These are phyloP conservation scores for Helostoma temminkii DNA, from an alignment of 2,797 vertebrate genomes.

Conservation along the genomic window DNA sequence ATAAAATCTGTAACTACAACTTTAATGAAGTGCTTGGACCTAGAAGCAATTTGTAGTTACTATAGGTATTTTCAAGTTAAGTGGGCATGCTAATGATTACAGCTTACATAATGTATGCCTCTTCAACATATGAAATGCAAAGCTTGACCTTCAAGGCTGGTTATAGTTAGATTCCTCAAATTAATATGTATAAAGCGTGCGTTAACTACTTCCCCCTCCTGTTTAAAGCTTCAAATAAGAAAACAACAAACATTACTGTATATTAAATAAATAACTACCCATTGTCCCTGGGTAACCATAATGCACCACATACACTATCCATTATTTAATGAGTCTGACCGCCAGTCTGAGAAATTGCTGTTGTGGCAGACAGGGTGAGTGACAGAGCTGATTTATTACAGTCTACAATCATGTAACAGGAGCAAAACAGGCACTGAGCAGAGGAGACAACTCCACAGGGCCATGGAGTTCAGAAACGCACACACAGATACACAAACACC, in stretches of 20 bases:
- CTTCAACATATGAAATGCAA: neutral
- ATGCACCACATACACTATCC: conserved; percentile 54
- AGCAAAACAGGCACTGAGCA: conserved; percentile 52
- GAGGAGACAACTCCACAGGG: conserved; percentile 37
- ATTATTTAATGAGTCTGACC: conserved; percentile 72
- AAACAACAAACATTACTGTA: conserved; percentile 9
- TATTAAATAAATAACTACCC: conserved; percentile 27
- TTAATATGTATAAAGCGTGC: neutral
- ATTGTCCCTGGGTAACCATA: conserved; percentile 35
- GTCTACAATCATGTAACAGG: conserved; percentile 58
- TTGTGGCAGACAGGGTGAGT: conserved; percentile 57
- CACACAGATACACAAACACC: conserved; percentile 21
- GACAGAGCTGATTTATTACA: conserved; percentile 78
- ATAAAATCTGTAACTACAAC: too few relatives aligned
- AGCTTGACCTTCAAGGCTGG: too few relatives aligned
- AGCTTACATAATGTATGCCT: too few relatives aligned
- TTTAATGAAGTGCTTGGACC: too few relatives aligned
- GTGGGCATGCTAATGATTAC: too few relatives aligned
- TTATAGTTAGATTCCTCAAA: neutral
- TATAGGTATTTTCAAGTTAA: too few relatives aligned
- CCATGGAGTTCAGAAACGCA: conserved; percentile 17
- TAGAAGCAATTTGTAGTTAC: too few relatives aligned
- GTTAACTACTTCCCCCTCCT: neutral
- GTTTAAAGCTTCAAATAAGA: conserved; percentile 4
- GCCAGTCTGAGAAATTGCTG: conserved; percentile 70